phyloP scores from a whole-genome alignment of 2,797 vertebrate genomes.

The Peromyscus attwateri region DNA sequence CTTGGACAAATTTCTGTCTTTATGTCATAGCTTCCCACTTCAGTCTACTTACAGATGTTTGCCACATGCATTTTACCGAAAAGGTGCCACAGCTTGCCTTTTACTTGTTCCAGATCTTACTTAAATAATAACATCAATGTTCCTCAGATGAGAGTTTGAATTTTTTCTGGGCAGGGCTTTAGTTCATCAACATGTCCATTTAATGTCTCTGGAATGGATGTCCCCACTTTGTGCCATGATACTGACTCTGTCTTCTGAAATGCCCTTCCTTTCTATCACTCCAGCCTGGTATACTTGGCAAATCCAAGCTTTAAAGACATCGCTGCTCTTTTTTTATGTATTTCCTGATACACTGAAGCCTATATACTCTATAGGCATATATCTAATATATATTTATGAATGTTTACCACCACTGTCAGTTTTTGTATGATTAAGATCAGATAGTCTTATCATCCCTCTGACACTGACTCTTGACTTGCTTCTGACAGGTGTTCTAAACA shows the following conservation, averaged over 20 bases:
- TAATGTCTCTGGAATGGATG: neutral
- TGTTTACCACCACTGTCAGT: neutral
- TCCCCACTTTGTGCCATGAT: neutral
- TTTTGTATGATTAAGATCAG: neutral
- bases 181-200: neutral
- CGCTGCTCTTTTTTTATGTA: neutral
- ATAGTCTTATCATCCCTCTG: neutral
- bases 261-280: neutral
- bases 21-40: neutral
- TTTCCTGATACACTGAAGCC: neutral
- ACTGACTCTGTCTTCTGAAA: neutral
- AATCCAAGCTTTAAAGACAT: slow-evolving; percentile 41
- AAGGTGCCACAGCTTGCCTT: neutral
- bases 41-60: neutral
- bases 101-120: neutral
- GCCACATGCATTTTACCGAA: neutral
- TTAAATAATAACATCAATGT: neutral
- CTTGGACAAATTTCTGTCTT: neutral
- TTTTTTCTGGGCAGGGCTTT: neutral
- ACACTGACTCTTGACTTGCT: neutral
- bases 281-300: neutral
- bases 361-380: neutral
- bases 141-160: neutral
- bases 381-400: neutral
- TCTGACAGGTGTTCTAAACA: neutral